Conservation (phyloP, 23 tunicate genomes). For the Ascidia mentula region DNA sequence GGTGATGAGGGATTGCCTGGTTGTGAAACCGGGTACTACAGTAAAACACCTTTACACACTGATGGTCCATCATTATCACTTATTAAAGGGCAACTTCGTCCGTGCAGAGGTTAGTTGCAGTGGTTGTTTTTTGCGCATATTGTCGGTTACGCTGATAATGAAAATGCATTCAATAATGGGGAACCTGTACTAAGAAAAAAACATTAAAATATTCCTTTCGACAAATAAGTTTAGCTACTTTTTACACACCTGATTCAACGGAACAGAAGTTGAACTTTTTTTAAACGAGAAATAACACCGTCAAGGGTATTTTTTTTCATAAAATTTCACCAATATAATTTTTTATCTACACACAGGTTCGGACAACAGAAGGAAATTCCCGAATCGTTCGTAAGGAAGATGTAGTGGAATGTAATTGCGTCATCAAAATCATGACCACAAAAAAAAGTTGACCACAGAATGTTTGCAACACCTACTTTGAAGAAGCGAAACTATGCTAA, state of each 20-base stretch:
- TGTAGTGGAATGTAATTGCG: not conserved
- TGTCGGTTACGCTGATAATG: too few relatives aligned
- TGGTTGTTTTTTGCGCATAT: not conserved
- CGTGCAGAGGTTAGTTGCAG: constrained; percentile 33
- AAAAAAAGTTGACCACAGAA: constrained; percentile 17
- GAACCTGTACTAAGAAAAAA: too few relatives aligned
- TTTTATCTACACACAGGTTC: not conserved
- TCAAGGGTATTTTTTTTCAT: too few relatives aligned
- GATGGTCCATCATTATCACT: constrained; percentile 9
- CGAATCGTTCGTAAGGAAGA: constrained; percentile 16
- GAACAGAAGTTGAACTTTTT: too few relatives aligned
- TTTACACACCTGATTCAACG: too few relatives aligned
- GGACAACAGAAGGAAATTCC: not conserved
- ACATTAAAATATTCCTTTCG: too few relatives aligned
- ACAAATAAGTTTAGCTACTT: too few relatives aligned
- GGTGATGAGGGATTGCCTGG: constrained; percentile 7
- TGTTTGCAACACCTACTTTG: too few relatives aligned
- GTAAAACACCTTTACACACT: not conserved
- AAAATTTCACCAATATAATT: too few relatives aligned
- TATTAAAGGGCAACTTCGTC: constrained; percentile 13
- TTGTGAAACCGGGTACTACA: constrained; percentile 11
- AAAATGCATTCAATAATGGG: too few relatives aligned
- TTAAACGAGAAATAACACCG: too few relatives aligned
- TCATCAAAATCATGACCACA: constrained; percentile 24
- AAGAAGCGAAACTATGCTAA: too few relatives aligned